Evolutionary conservation across 2,797 vertebrate genomes (phyloP).

Genomic region (Leptatherina wallacei): DNA sequence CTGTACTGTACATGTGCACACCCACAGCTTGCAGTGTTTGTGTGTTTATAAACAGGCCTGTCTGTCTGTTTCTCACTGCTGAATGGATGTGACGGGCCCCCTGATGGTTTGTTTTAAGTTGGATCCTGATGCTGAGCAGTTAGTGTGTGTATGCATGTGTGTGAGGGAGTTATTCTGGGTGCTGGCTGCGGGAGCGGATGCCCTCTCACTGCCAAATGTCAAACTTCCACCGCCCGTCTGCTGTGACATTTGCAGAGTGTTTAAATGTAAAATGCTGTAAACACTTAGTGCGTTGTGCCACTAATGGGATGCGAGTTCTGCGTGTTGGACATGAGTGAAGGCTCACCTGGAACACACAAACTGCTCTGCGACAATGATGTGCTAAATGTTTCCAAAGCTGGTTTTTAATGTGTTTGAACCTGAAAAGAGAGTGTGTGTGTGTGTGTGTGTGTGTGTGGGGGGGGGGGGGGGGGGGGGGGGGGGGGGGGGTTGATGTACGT

Average conservation of each 20-base stretch:
- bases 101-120: constrained; percentile 83
- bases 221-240: constrained; percentile 62
- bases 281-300: constrained; percentile 47
- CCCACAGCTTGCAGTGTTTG: constrained; percentile 50
- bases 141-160: constrained; percentile 27
- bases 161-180: constrained; percentile 69
- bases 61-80: constrained; percentile 70
- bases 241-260: constrained; percentile 60
- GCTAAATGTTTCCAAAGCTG: constrained; percentile 51
- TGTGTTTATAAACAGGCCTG: constrained; percentile 79
- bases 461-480: neutral
- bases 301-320: constrained; percentile 58
- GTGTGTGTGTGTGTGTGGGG: too few species aligned
- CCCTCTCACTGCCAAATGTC: constrained; percentile 70
- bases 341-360: constrained; percentile 47
- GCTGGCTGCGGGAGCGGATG: constrained; percentile 68
- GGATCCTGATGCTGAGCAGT: constrained; percentile 73
- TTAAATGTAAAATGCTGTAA: constrained; percentile 54
- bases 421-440: neutral
- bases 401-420: neutral
- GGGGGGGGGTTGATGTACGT: neutral
- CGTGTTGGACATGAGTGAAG: constrained; percentile 24
- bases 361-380: constrained; percentile 23
- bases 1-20: constrained; percentile 58
- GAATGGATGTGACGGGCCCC: constrained; percentile 77